These are phyloP conservation scores for Ceramica pisi DNA, from an alignment of 2,888 invertebrate species.

Conservation along the genomic window DNA sequence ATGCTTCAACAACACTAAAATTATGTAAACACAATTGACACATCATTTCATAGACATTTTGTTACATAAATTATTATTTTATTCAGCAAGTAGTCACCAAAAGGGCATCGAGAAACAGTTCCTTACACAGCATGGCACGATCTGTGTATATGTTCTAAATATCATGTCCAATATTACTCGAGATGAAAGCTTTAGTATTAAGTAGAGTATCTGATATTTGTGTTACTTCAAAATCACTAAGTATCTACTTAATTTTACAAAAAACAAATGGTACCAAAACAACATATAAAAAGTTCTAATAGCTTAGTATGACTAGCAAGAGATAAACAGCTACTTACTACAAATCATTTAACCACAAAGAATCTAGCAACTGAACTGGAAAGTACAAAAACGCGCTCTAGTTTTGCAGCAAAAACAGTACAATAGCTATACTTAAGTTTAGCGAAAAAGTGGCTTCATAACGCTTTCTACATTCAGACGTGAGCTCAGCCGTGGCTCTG, in stretches of 20 bases:
- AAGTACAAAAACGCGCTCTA: constrained; percentile 53
- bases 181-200: no score
- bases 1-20: no score
- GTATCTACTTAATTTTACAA: no score
- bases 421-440: constrained; percentile 52
- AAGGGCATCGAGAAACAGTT: no score
- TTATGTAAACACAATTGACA: no score
- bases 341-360: constrained; percentile 30
- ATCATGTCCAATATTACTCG: not conserved
- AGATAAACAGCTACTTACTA: not conserved
- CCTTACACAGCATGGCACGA: not conserved
- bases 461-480: constrained; percentile 77
- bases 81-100: no score
- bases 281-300: not conserved
- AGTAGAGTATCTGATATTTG: no score
- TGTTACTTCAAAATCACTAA: no score
- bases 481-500: constrained; percentile 69
- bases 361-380: constrained; percentile 53
- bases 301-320: not conserved
- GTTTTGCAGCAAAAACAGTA: constrained; percentile 50
- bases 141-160: not conserved
- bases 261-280: no score
- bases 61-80: no score
- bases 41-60: no score
- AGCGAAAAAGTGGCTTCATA: constrained; percentile 69